A percentile compares a stretch with the other conserved stretches of the same genome.
These are phyloP conservation scores for Euspilapteryx auroguttella DNA, from an alignment of 2,888 invertebrate genomes.

Conservation along the genomic window DNA sequence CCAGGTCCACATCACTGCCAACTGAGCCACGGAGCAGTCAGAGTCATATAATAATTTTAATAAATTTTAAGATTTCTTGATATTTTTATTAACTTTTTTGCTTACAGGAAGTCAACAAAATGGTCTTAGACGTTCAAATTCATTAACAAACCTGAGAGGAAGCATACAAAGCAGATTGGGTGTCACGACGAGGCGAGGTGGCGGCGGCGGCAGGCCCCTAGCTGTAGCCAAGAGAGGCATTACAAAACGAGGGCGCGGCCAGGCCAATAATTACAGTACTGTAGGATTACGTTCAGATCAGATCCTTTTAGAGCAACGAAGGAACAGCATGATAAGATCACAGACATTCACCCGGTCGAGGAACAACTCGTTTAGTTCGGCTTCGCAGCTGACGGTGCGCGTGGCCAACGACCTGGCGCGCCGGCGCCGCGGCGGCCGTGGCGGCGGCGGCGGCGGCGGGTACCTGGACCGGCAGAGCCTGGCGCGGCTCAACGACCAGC, in stretches of 20 bases:
- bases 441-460: constrained; percentile 36
- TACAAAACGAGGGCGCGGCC: constrained; percentile 41
- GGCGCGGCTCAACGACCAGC: constrained; percentile 36
- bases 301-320: constrained; percentile 35
- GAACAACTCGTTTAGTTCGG: constrained; percentile 33
- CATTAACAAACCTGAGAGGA: constrained; percentile 20
- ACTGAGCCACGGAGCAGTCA: too few species aligned
- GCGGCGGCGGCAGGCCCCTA: too few species aligned
- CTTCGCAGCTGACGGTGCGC: constrained; percentile 43
- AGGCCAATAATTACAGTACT: constrained; percentile 26
- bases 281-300: constrained; percentile 50
- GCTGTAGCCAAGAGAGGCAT: constrained; percentile 45
- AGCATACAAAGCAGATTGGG: constrained; percentile 39
- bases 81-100: too few species aligned
- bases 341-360: constrained; percentile 46
- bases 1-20: too few species aligned
- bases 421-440: constrained; percentile 35
- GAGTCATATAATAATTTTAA: too few species aligned
- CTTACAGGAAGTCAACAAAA: constrained; percentile 28
- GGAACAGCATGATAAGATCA: constrained; percentile 35
- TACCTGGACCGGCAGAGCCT: constrained; percentile 40
- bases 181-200: constrained; percentile 27
- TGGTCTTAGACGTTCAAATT: constrained; percentile 25
- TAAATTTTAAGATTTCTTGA: too few species aligned
- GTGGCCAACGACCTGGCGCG: constrained; percentile 44